Percentiles rank a stretch among this genome's conserved stretches.
Evolutionary conservation across 1,140 invertebrate genomes (phyloP).

Genomic region (Trigoniulus corallinus): DNA sequence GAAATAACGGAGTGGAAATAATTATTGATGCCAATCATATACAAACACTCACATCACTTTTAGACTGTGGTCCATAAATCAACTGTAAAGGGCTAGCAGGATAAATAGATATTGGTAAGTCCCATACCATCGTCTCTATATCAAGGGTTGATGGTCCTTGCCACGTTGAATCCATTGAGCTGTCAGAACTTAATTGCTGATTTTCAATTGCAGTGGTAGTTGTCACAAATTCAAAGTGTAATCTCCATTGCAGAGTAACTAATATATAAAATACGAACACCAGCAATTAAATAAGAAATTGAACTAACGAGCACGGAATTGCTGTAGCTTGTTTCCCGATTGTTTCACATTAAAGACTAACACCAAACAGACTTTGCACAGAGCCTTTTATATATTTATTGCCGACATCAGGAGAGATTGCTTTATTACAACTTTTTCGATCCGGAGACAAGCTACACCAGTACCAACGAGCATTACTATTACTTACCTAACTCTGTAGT

Average conservation of each 20-base stretch:
- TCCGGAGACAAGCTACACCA: not conserved
- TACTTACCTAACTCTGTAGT: slow-evolving; percentile 56
- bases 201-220: slow-evolving; percentile 26
- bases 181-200: slow-evolving; percentile 14
- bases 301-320: no score
- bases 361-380: no score
- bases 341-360: no score
- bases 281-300: no score
- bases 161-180: slow-evolving; percentile 44
- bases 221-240: slow-evolving; percentile 96
- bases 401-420: no score
- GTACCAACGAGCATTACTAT: no score
- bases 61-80: slow-evolving; percentile 9
- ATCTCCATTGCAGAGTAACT: slow-evolving; percentile 73
- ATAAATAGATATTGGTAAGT: slow-evolving; percentile 81
- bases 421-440: not conserved
- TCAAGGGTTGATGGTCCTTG: slow-evolving; percentile 64
- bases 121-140: slow-evolving; percentile 97
- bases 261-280: no score
- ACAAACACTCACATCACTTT: not conserved
- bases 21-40: no score
- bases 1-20: no score
- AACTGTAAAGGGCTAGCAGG: slow-evolving; percentile 72
- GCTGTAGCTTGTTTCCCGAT: no score
- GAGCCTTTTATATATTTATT: no score